Evolutionary conservation across 2,888 invertebrate species (phyloP).

Genomic region (Calameuta idolon): DNA sequence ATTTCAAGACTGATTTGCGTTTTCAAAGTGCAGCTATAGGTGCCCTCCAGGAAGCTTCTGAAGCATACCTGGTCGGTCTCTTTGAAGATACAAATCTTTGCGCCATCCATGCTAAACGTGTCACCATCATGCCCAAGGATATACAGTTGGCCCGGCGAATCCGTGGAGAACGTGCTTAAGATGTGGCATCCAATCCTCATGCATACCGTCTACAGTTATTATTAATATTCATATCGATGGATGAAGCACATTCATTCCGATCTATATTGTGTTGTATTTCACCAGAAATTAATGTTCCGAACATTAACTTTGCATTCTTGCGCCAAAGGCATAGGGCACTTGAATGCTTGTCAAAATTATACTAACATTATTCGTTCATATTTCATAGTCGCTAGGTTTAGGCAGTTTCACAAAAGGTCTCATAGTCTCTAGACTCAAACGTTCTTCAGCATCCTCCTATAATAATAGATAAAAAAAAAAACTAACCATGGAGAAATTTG

Average conservation of each 20-base stretch:
- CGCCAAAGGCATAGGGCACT: neutral
- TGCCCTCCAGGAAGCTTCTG: conserved; percentile 90
- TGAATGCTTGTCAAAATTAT: neutral
- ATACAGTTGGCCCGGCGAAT: conserved; percentile 96
- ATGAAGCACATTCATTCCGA: conserved; percentile 57
- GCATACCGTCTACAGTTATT: conserved; percentile 56
- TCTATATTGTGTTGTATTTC: conserved; percentile 23
- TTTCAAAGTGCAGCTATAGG: conserved; percentile 96
- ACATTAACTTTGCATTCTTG: conserved; percentile 4
- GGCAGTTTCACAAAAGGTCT: conserved; percentile 2
- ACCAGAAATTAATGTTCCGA: neutral
- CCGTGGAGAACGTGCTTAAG: conserved; percentile 94
- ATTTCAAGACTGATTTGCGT: conserved; percentile 96
- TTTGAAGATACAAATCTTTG: conserved; percentile 99
- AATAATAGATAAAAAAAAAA: neutral
- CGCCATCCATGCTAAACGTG: conserved; percentile 97
- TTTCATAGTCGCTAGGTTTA: conserved; percentile 16
- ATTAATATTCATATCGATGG: conserved; percentile 52
- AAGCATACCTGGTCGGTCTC: conserved; percentile 92
- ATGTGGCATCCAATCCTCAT: conserved; percentile 41
- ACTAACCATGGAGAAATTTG: neutral
- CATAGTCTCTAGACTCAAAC: neutral
- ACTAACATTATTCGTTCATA: conserved; percentile 14
- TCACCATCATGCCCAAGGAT: conserved; percentile 98
- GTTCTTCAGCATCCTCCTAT: neutral